Evolutionary conservation across 2,888 invertebrate genomes (phyloP).

Genomic region (Tachystola acroxantha): DNA sequence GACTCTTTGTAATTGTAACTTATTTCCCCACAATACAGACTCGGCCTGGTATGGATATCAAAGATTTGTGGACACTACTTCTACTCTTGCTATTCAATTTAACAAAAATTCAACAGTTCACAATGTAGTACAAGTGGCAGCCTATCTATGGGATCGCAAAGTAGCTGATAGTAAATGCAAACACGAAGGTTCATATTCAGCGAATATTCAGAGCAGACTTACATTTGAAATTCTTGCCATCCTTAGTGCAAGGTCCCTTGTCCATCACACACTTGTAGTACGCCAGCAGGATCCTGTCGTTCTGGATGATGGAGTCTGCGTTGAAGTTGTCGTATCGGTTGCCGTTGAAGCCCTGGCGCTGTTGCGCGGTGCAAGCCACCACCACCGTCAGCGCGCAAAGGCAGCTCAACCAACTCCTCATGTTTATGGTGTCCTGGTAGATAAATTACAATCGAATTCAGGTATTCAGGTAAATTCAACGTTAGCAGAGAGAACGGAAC

Average conservation of each 20-base stretch:
- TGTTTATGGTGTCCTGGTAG: conserved; percentile 31
- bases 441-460: not conserved
- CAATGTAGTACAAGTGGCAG: too few species aligned
- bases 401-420: conserved; percentile 45
- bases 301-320: conserved; percentile 62
- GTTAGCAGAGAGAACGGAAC: too few species aligned
- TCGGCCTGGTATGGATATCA: too few species aligned
- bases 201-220: conserved; percentile 34
- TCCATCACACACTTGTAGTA: conserved; percentile 74
- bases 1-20: too few species aligned
- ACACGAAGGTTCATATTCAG: too few species aligned
- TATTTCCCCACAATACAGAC: too few species aligned
- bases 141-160: too few species aligned
- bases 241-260: conserved; percentile 68
- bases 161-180: too few species aligned
- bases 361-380: conserved; percentile 40
- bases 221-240: conserved; percentile 70
- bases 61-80: too few species aligned
- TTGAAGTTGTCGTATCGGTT: conserved; percentile 69
- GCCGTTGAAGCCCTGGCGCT: conserved; percentile 22
- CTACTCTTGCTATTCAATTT: too few species aligned
- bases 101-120: too few species aligned
- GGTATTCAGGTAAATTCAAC: not conserved
- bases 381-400: conserved; percentile 53
- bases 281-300: conserved; percentile 64